Percentiles rank a stretch among this genome's conserved stretches.
Evolutionary conservation across 2,113 vertebrate genomes (phyloP).

Genomic region (Machaerirhynchus nigripectus): DNA sequence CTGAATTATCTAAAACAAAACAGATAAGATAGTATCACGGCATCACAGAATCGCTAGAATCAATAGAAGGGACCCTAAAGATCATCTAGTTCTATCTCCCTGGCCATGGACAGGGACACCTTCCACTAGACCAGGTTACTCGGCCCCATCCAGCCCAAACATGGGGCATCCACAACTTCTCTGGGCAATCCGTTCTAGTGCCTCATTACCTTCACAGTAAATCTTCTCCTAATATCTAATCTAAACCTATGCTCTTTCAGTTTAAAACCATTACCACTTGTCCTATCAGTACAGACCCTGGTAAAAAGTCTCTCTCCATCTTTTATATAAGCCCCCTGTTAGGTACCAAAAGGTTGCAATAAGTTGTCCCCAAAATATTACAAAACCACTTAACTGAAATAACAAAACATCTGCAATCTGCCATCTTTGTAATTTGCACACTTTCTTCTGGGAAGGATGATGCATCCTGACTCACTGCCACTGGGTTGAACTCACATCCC

Average conservation of each 20-base stretch:
- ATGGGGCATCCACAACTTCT: neutral
- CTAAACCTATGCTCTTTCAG: neutral
- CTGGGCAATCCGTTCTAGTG: neutral
- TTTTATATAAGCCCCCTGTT: neutral
- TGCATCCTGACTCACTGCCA: neutral
- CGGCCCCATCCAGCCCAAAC: neutral
- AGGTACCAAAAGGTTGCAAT: neutral
- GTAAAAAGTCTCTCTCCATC: neutral
- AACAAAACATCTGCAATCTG: fast-evolving
- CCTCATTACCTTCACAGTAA: neutral
- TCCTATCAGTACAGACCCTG: neutral
- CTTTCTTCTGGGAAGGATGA: neutral
- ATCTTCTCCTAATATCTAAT: neutral
- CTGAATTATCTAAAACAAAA: slow-evolving; percentile 40
- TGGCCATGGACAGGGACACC: neutral
- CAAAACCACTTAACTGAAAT: neutral
- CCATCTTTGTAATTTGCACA: neutral
- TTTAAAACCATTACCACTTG: neutral
- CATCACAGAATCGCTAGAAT: neutral
- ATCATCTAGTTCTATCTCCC: neutral
- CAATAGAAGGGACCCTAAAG: neutral
- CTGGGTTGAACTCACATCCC: neutral
- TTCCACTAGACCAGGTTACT: neutral
- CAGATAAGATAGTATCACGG: neutral
- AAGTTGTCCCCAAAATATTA: neutral